These are phyloP conservation scores for Melanotaenia trifasciata DNA, from an alignment of 2,797 vertebrate species.

Conservation along the genomic window DNA sequence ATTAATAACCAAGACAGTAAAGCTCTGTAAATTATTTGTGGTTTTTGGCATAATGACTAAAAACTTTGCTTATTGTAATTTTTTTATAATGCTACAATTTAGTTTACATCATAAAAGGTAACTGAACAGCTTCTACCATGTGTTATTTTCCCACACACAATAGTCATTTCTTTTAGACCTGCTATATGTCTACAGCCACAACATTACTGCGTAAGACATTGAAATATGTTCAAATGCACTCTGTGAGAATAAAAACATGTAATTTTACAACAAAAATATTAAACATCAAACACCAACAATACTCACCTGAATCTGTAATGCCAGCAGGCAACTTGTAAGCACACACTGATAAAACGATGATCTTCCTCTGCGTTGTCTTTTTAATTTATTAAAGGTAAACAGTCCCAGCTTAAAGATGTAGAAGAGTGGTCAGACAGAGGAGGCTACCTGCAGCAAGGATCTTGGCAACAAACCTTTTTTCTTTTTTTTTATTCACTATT, in stretches of 20 bases:
- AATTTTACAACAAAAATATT: slow-evolving; percentile 12
- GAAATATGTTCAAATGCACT: background rate
- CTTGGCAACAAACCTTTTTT: too few species aligned
- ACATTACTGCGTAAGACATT: slow-evolving; percentile 9
- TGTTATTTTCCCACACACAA: slow-evolving; percentile 15
- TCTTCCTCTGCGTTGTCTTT: background rate
- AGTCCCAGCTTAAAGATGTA: background rate
- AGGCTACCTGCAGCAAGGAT: too few species aligned
- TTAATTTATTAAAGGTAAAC: background rate
- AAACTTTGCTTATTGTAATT: background rate
- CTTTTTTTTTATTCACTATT: too few species aligned
- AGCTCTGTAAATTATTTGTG: background rate
- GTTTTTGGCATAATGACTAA: background rate
- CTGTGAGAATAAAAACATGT: background rate
- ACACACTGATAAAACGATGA: background rate
- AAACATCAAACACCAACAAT: background rate
- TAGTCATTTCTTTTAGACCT: slow-evolving; percentile 8
- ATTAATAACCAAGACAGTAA: slow-evolving; percentile 2
- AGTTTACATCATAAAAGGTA: slow-evolving; percentile 13
- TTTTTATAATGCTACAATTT: slow-evolving; percentile 15
- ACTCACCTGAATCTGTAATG: background rate
- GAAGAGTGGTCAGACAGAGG: too few species aligned
- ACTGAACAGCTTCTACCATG: background rate
- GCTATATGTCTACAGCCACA: background rate
- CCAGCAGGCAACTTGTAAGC: background rate